Percentiles rank a stretch among this genome's conserved stretches.
Conservation (phyloP, 2,797 vertebrate genomes). For the Hybognathus amarus region DNA sequence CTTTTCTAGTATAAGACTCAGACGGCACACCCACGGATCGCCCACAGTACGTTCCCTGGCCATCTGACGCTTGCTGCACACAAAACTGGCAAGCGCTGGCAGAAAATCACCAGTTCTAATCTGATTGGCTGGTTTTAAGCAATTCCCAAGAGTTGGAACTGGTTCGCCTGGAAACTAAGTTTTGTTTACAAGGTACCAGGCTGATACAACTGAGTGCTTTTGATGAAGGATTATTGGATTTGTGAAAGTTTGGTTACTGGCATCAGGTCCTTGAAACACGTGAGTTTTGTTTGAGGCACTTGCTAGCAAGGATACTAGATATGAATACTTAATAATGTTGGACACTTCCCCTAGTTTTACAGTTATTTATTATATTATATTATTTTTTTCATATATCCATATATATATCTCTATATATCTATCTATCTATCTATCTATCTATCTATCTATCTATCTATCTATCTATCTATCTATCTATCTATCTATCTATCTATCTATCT, state of each 20-base stretch:
- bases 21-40: background rate
- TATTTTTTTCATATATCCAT: background rate
- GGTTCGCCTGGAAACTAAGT: background rate
- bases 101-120: slow-evolving; percentile 13
- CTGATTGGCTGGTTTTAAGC: slow-evolving; percentile 8
- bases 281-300: background rate
- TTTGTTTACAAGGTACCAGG: slow-evolving; percentile 1
- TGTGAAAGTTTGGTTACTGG: slow-evolving; percentile 19
- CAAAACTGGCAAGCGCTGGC: background rate
- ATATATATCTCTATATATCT: too few species aligned
- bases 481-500: too few species aligned
- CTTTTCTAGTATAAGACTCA: slow-evolving; percentile 15
- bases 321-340: background rate
- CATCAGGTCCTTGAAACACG: background rate
- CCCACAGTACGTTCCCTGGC: background rate
- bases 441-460: too few species aligned
- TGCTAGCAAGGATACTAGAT: background rate
- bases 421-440: too few species aligned
- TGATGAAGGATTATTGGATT: slow-evolving; percentile 21
- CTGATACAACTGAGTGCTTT: background rate
- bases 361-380: too few species aligned
- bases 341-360: background rate
- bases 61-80: slow-evolving; percentile 4
- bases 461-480: too few species aligned
- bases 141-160: slow-evolving; percentile 8